phyloP scores from a whole-genome alignment of 2,113 vertebrate genomes.

The Carollia perspicillata region DNA sequence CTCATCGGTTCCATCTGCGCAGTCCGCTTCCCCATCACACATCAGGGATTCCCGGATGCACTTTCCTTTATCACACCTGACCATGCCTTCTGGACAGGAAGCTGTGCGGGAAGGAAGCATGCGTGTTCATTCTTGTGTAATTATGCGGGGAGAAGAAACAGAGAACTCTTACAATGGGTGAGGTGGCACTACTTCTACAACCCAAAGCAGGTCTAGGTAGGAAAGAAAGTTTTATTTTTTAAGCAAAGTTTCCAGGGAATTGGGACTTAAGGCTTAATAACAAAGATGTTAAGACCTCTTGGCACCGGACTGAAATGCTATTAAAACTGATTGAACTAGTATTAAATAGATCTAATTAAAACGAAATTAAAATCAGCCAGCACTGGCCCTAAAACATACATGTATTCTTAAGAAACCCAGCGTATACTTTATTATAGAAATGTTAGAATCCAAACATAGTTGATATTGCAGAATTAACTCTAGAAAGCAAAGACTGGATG shows the following conservation, averaged over 20 bases:
- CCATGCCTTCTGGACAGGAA: conserved; percentile 72
- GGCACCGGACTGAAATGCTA: background rate
- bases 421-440: background rate
- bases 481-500: background rate
- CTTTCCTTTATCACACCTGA: conserved; percentile 76
- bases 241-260: background rate
- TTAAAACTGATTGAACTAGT: background rate
- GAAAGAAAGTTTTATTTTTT: background rate
- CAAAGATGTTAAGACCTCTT: background rate
- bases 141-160: background rate
- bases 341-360: conserved; percentile 19
- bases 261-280: background rate
- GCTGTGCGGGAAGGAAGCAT: conserved; percentile 53
- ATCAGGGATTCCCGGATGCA: conserved; percentile 79
- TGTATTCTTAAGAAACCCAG: background rate
- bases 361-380: background rate
- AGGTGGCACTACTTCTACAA: background rate
- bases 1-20: conserved; percentile 80
- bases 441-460: background rate
- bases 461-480: background rate
- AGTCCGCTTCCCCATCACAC: conserved; percentile 77
- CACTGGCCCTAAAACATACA: background rate
- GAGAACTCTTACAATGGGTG: background rate
- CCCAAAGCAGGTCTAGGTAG: background rate
- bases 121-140: background rate